A percentile compares a stretch with the other conserved stretches of the same genome.
Evolutionary conservation across 1,140 invertebrate species (phyloP).

Genomic region (Drosophila punjabiensis): DNA sequence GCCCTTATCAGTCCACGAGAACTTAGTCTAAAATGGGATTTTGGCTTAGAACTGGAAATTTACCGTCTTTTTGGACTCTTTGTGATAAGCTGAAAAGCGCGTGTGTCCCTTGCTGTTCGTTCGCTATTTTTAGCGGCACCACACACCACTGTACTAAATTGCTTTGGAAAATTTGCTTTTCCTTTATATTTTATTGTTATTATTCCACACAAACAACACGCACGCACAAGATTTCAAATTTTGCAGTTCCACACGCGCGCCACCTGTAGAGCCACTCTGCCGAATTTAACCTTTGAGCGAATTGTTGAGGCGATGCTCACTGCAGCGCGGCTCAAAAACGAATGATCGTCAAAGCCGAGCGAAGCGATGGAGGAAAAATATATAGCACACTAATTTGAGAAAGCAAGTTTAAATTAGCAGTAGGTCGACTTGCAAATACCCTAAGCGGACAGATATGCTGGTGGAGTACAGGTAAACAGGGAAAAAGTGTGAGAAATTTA

Average conservation of each 20-base stretch:
- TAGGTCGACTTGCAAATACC: neutral
- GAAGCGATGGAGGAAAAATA: conserved; percentile 28
- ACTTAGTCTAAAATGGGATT: conserved; percentile 1
- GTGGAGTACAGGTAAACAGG: neutral
- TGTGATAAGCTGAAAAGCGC: conserved; percentile 33
- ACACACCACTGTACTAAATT: conserved; percentile 25
- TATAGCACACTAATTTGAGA: conserved; percentile 60
- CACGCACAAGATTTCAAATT: conserved; percentile 16
- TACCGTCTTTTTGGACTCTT: conserved; percentile 25
- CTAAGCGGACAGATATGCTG: neutral
- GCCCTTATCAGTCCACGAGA: conserved; percentile 26
- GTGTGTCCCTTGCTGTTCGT: conserved; percentile 6
- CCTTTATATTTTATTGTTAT: conserved; percentile 42
- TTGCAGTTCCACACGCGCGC: conserved; percentile 18
- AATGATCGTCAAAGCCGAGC: conserved; percentile 53
- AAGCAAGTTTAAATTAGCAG: neutral
- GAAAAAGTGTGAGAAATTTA: neutral
- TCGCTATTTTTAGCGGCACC: conserved; percentile 32
- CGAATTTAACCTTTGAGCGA: conserved; percentile 11
- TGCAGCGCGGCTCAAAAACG: conserved; percentile 65
- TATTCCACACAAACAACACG: conserved; percentile 25
- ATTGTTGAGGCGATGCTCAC: conserved; percentile 44
- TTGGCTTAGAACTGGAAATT: conserved; percentile 31
- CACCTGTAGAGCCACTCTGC: conserved; percentile 6
- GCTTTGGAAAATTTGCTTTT: conserved; percentile 39